phyloP scores from a whole-genome alignment of 1,140 invertebrate species.

The Musca domestica region DNA sequence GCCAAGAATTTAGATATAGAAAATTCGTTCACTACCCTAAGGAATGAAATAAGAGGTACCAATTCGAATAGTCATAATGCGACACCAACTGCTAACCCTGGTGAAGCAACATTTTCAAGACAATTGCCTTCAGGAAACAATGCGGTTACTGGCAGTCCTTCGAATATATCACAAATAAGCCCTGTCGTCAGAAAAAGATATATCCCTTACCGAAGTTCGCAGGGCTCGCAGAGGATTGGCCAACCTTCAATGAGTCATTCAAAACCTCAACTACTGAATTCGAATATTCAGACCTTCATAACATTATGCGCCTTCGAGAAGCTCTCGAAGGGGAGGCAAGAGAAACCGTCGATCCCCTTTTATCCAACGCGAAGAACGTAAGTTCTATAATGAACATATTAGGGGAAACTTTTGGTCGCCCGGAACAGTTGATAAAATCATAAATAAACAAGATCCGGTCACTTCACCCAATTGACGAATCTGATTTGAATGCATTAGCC shows the following conservation, averaged over 20 bases:
- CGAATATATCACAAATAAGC: too few species aligned
- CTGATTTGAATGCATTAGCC: neutral
- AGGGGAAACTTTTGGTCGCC: neutral
- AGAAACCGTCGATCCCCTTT: neutral
- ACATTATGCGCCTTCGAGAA: neutral
- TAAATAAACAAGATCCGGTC: neutral
- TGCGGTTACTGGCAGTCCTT: too few species aligned
- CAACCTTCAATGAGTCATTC: neutral
- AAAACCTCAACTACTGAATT: neutral
- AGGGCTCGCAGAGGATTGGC: neutral
- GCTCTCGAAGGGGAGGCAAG: neutral
- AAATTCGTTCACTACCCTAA: too few species aligned
- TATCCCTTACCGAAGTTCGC: neutral
- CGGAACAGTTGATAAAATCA: neutral
- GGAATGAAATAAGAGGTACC: too few species aligned
- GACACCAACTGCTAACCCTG: too few species aligned
- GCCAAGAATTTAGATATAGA: too few species aligned
- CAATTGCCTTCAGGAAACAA: too few species aligned
- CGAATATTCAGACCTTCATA: neutral
- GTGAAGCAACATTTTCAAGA: too few species aligned
- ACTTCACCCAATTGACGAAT: neutral
- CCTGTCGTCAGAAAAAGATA: neutral
- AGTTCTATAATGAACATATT: neutral
- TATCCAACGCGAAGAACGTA: neutral
- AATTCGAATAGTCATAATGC: too few species aligned